Base-by-base conservation (phyloP, 1,140 invertebrate genomes). In the Bombus balteatus region DNA sequence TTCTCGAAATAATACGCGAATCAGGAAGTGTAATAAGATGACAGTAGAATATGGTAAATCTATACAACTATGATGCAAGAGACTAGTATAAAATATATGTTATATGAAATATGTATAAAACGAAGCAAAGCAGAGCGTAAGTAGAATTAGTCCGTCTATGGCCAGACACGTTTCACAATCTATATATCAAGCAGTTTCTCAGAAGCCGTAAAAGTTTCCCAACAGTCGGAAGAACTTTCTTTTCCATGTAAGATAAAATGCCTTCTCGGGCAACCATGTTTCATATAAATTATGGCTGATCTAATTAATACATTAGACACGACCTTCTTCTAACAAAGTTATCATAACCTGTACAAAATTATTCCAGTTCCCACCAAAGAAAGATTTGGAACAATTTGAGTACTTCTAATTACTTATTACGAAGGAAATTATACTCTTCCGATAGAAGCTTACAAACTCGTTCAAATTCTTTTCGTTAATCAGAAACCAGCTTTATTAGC, bases 271-370 rank as follows among this genome's bases (percentile, higher is more conserved):
- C 22, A 37, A 75, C 18, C 22, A 57, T 13, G 32, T 57, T 34
- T 53, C 28, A 15, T 13, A 25, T n/a, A 25, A 75, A 75, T 75
- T 57, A 75, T 13, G 22, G 28, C 12, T 15, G 43, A 34, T 37
- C 5, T 53, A 53, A 75, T 75, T 74, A 74, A 47, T 74, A 47
- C 9, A 34, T 47, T 74, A 43, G 72, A 47, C 22, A 74, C 18
- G 18, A 74, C 4, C 9, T 74, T 53, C n/a, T 32, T 22, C 18
- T 12, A 53, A 74, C 4, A 1, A 74, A 74, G 41, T 47, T 47
- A 53, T n/a, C n/a, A 3, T 32, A 43, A 10, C 28, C 39, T 41
- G 37, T 39, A 39, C 37, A 71, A 39, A 15, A 53, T 53, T 22
- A 22, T 53, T 22, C 18, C 18, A 53, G 6, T 18, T 8, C 47